Percentiles rank a stretch among this genome's conserved stretches.
Evolutionary conservation across 2,888 invertebrate species (phyloP).

Genomic region (Trichacis sp.): DNA sequence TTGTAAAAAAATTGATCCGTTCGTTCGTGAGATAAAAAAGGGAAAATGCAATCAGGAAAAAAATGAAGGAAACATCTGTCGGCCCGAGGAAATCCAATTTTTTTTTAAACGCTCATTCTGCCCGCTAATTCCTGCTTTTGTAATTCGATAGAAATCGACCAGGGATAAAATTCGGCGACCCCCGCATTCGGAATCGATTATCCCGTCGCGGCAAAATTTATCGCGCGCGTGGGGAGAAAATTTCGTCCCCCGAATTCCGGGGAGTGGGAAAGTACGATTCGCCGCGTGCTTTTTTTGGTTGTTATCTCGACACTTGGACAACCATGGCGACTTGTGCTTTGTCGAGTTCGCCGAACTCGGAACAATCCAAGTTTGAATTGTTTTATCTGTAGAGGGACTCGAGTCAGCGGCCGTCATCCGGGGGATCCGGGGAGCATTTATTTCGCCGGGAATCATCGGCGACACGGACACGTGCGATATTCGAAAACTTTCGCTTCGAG

Average conservation of each 20-base stretch:
- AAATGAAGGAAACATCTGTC: conserved; percentile 59
- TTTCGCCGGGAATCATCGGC: conserved; percentile 5
- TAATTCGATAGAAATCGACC: conserved; percentile 60
- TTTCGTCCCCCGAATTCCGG: not conserved
- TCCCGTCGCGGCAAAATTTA: not conserved
- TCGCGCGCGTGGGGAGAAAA: not conserved
- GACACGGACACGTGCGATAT: conserved; percentile 14
- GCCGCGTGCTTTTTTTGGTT: not conserved
- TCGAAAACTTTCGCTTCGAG: conserved; percentile 19
- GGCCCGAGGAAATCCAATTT: conserved; percentile 62
- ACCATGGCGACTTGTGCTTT: not conserved
- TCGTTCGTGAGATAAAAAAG: not conserved
- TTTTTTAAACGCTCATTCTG: conserved; percentile 46
- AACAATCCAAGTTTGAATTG: conserved; percentile 2
- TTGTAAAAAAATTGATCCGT: not conserved
- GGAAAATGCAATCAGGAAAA: conserved; percentile 48
- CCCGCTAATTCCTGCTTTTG: conserved; percentile 53
- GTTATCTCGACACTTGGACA: too few relatives aligned
- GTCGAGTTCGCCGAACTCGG: not conserved
- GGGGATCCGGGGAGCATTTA: conserved; percentile 11
- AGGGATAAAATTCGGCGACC: conserved; percentile 38
- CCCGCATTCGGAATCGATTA: not conserved
- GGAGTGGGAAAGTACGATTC: too few relatives aligned
- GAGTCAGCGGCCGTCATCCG: conserved; percentile 7
- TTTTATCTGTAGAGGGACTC: conserved; percentile 4